These are phyloP conservation scores for Labrus mixtus DNA, from an alignment of 2,113 vertebrate species.

Conservation along the genomic window DNA sequence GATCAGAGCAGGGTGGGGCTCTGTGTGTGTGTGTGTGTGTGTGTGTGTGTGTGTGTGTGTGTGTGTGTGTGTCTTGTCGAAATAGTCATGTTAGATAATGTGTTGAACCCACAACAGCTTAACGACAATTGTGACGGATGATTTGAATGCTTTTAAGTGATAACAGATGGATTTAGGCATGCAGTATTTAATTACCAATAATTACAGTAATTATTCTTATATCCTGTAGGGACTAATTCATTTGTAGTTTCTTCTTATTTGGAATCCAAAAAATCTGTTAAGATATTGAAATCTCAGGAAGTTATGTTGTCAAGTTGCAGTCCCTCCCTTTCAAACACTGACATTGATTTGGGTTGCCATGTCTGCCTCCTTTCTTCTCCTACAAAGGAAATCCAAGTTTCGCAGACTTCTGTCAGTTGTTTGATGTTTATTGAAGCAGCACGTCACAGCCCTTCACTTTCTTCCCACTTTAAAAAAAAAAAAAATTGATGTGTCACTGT, in stretches of 20 bases:
- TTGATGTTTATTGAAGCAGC: constrained; percentile 6
- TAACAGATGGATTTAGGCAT: constrained; percentile 45
- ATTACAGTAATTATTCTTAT: constrained; percentile 24
- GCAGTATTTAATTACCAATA: constrained; percentile 14
- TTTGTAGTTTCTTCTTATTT: neutral
- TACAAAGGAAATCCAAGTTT: constrained; percentile 7
- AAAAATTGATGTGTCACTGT: constrained; percentile 9
- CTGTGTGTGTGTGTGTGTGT: constrained; percentile 15
- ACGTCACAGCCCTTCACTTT: neutral
- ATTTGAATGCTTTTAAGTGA: constrained; percentile 44
- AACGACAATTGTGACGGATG: constrained; percentile 32
- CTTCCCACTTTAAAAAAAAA: constrained; percentile 2
- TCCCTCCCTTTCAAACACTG: constrained; percentile 7
- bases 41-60: constrained; percentile 12
- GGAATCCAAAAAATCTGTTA: neutral
- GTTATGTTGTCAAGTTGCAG: neutral
- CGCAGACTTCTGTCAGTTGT: neutral
- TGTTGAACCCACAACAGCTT: constrained; percentile 38
- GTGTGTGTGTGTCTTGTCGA: neutral
- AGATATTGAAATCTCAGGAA: neutral
- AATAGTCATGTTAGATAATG: constrained; percentile 24
- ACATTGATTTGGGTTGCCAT: neutral
- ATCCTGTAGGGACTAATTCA: neutral
- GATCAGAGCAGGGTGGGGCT: constrained; percentile 64
- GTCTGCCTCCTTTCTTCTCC: neutral